These are phyloP conservation scores for Heliothis virescens DNA, from an alignment of 1,140 invertebrate species.

Conservation along the genomic window DNA sequence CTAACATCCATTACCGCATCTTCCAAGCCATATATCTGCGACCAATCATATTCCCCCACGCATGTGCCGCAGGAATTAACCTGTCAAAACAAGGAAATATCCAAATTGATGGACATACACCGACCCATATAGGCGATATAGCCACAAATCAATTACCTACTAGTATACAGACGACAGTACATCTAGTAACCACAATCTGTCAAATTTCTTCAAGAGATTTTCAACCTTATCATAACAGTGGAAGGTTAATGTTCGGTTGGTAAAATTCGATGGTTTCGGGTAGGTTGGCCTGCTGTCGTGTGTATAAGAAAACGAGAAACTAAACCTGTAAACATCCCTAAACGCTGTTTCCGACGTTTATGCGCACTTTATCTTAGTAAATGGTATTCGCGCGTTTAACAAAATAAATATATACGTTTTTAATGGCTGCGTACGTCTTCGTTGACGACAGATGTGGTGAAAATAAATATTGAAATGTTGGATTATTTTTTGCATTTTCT, in stretches of 20 bases:
- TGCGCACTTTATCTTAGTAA: slow-evolving; percentile 37
- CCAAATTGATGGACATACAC: slow-evolving; percentile 12
- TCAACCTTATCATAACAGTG: no score
- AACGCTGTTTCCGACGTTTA: slow-evolving; percentile 33
- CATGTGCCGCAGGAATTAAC: slow-evolving; percentile 20
- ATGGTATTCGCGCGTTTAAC: slow-evolving; percentile 15
- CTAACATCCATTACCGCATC: no score
- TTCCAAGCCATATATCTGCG: neutral
- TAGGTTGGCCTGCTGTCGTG: no score
- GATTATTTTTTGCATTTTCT: neutral
- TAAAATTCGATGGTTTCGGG: no score
- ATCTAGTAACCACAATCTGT: no score
- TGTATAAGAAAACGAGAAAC: neutral
- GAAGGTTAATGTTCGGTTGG: no score
- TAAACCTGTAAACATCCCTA: slow-evolving; percentile 21
- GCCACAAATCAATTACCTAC: neutral
- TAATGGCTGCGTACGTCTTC: slow-evolving; percentile 7
- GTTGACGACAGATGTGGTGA: slow-evolving; percentile 17
- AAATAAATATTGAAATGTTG: slow-evolving; percentile 16
- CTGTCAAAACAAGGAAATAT: slow-evolving; percentile 38
- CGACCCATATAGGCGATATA: slow-evolving; percentile 1
- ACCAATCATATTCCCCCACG: neutral
- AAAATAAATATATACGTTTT: slow-evolving; percentile 27
- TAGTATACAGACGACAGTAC: no score
- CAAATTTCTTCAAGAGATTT: no score